Evolutionary conservation across 2,797 vertebrate species (phyloP).

Genomic region (Onychomys arenicola): DNA sequence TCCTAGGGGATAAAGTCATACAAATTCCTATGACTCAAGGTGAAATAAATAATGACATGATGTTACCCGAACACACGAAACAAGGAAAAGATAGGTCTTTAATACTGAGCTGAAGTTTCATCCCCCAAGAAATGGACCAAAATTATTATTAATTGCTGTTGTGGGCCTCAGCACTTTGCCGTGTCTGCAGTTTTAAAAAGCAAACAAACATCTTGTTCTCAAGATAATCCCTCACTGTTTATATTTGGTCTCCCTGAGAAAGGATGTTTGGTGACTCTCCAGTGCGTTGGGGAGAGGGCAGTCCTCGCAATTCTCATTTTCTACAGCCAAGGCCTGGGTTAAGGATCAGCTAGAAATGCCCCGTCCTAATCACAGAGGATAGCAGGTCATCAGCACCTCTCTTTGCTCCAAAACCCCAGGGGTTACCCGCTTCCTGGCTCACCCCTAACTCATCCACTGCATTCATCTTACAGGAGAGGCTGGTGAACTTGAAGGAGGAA

Average conservation of each 20-base stretch:
- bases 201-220: slow-evolving; percentile 88
- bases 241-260: slow-evolving; percentile 87
- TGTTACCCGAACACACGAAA: slow-evolving; percentile 23
- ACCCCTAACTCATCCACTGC: not conserved
- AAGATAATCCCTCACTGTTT: slow-evolving; percentile 86
- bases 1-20: not conserved
- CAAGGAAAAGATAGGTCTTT: not conserved
- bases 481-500: not conserved
- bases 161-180: slow-evolving; percentile 75
- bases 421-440: not conserved
- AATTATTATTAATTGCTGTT: slow-evolving; percentile 85
- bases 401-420: not conserved
- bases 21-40: slow-evolving; percentile 23
- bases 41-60: not conserved
- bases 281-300: not conserved
- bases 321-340: not conserved
- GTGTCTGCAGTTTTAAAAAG: slow-evolving; percentile 85
- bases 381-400: not conserved
- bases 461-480: not conserved
- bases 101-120: not conserved
- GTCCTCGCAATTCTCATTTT: not conserved
- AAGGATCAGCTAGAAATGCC: rapidly evolving
- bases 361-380: not conserved
- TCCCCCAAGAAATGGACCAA: slow-evolving; percentile 77
- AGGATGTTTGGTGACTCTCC: slow-evolving; percentile 84